A percentile compares a stretch with the other conserved stretches of the same genome.
These are phyloP conservation scores for Dendrocincla tyrannina DNA, from an alignment of 2,797 vertebrate genomes.

Conservation along the genomic window DNA sequence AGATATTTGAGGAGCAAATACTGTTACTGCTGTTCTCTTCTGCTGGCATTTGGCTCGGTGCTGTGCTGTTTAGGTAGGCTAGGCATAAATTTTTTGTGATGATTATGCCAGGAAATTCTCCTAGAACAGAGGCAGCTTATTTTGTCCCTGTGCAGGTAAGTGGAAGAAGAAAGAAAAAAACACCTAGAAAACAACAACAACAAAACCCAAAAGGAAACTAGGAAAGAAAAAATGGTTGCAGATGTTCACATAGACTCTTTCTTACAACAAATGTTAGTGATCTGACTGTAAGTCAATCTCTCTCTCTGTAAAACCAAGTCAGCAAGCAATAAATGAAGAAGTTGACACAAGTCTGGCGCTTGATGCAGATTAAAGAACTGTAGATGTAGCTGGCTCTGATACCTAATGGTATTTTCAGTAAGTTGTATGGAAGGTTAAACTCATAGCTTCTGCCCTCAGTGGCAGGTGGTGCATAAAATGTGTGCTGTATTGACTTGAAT, in stretches of 20 bases:
- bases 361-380: not conserved
- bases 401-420: not conserved
- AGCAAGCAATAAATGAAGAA: not conserved
- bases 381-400: not conserved
- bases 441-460: not conserved
- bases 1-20: slow-evolving; percentile 2
- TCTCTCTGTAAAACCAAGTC: not conserved
- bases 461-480: not conserved
- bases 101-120: not conserved
- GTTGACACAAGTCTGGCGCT: not conserved
- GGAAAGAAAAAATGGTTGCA: not conserved
- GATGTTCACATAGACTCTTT: not conserved
- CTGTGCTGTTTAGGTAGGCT: not conserved
- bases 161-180: not conserved
- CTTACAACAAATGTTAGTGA: not conserved
- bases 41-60: not conserved
- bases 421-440: not conserved
- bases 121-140: not conserved
- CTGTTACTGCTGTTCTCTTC: not conserved
- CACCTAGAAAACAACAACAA: not conserved
- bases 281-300: not conserved
- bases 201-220: not conserved
- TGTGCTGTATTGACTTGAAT: not conserved
- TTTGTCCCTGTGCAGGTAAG: not conserved
- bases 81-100: not conserved